phyloP scores from a whole-genome alignment of 1,140 invertebrate species.

The Ganaspis sp. region DNA sequence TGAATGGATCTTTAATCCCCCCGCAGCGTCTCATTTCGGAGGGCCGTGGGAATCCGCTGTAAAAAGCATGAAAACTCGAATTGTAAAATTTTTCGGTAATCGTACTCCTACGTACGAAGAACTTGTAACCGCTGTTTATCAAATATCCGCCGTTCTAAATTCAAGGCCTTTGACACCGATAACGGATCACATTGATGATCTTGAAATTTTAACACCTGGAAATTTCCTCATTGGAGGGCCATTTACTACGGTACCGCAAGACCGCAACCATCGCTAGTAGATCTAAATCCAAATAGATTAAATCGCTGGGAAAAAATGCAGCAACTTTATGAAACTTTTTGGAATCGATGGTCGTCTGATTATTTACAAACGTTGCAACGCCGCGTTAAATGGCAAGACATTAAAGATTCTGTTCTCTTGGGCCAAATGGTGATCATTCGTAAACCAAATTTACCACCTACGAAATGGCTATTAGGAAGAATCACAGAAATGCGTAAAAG shows the following conservation, averaged over 20 bases:
- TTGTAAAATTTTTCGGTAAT: constrained; percentile 42
- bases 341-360: constrained; percentile 46
- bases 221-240: not conserved
- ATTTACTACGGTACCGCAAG: not conserved
- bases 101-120: constrained; percentile 11
- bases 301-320: constrained; percentile 18
- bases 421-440: constrained; percentile 54
- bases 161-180: constrained; percentile 41
- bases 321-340: not conserved
- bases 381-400: constrained; percentile 46
- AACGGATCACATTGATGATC: not conserved
- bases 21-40: not conserved
- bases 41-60: constrained; percentile 40
- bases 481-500: too few relatives aligned
- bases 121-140: constrained; percentile 36
- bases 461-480: too few relatives aligned
- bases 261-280: not conserved
- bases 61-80: constrained; percentile 46
- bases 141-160: constrained; percentile 52
- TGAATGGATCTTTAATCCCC: constrained; percentile 43
- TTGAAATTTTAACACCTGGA: not conserved
- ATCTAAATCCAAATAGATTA: not conserved
- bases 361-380: constrained; percentile 49
- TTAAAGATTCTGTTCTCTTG: constrained; percentile 43
- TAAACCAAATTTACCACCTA: too few relatives aligned